Evolutionary conservation across 1,140 invertebrate species (phyloP).

Genomic region (Platorchestia sp.): DNA sequence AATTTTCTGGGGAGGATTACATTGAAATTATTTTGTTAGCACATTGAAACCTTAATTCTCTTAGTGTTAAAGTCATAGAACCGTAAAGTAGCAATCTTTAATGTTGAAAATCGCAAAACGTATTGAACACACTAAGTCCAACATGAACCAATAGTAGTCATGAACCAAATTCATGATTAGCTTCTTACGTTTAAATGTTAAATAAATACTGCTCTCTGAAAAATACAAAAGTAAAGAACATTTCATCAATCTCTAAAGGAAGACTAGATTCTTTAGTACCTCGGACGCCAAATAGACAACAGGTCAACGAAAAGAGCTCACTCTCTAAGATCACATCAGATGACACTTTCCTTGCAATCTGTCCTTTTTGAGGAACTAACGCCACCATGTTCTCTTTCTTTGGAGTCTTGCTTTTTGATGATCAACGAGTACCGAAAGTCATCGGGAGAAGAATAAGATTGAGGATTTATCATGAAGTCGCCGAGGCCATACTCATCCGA

Average conservation of each 20-base stretch:
- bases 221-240: neutral
- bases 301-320: neutral
- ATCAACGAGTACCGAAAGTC: slow-evolving; percentile 41
- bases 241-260: neutral
- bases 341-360: slow-evolving; percentile 32
- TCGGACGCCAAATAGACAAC: neutral
- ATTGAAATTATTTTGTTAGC: neutral
- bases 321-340: neutral
- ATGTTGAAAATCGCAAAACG: neutral
- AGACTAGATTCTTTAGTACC: neutral
- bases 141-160: neutral
- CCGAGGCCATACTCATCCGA: slow-evolving; percentile 25
- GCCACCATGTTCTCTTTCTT: neutral
- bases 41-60: neutral
- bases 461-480: slow-evolving; percentile 28
- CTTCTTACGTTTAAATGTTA: neutral
- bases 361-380: neutral
- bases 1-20: neutral
- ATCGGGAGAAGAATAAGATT: slow-evolving; percentile 14
- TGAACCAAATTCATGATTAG: neutral
- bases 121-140: neutral
- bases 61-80: neutral
- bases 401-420: slow-evolving; percentile 33
- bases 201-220: neutral
- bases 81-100: neutral